Evolutionary conservation across 2,113 vertebrate species (phyloP), one percentile per base, ranked within the genome.

Genomic region (Tyrannus savana): DNA sequence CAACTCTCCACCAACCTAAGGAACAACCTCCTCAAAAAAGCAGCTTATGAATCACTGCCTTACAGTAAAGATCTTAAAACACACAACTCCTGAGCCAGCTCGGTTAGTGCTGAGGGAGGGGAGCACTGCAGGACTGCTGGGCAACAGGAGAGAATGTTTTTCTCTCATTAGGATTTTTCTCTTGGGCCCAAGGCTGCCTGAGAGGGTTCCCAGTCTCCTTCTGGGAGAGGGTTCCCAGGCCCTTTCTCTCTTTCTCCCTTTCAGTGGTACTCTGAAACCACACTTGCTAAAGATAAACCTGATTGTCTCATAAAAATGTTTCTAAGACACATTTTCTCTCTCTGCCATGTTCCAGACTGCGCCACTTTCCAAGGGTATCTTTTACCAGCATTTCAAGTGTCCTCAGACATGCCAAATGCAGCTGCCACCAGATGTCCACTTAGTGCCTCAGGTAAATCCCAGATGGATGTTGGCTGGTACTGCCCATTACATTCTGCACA

Each of bases 21-120:
- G 69, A 82, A 74, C 14, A 81, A 12, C 35, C 49, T 56, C 41
- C 25, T 31, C 19, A 37, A 8, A 84, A 58, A 50, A 24, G 14
- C 33, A 59, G 47, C 35, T 62, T 8, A 7, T 37, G 21, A 52
- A 55, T 53, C 25, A 5, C 31, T 33, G 64, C 69, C 58, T 59
- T 28, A 23, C 21, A 39, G 19, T 2, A 35, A 87, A 50, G 5
- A 37, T 27, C 30, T 37, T 5, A 11, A 66, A 76, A 9, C 21
- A 49, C 25, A 8, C 42, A 37, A 2, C 35, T 58, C 31, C 73
- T 62, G 59, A 66, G 72, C 17, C 75, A 87, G 62, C 21, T 35
- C 1, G 0, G 44, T 1, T 8, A 62, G 39, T 3, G 35, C n/a
- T 72, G 28, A 62, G 39, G 14, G 23, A 14, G 14, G 28, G 9